A percentile compares a stretch with the other conserved stretches of the same genome.
These are phyloP conservation scores for Heliopora coerulea DNA, from an alignment of 92 coral and sea anemone genomes.

Conservation along the genomic window DNA sequence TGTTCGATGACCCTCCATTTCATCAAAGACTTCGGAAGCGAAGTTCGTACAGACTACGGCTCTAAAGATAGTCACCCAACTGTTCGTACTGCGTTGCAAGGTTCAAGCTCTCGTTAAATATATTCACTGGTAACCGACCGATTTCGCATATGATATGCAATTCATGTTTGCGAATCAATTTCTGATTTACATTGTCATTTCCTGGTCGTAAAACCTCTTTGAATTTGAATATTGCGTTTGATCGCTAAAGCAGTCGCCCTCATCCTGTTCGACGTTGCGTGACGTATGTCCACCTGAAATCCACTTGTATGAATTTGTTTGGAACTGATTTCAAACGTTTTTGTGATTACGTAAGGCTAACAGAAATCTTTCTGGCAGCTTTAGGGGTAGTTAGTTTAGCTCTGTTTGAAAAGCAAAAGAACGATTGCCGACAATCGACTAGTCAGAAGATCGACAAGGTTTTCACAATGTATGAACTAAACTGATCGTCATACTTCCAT, in stretches of 20 bases:
- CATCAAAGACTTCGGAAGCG: constrained; percentile 5
- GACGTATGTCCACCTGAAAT: constrained; percentile 19
- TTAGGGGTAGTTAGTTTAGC: constrained; percentile 30
- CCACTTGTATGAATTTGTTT: constrained; percentile 29
- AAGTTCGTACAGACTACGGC: constrained; percentile 6
- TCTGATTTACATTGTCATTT: constrained; percentile 12
- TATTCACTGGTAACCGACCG: constrained; percentile 10
- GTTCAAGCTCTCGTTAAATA: neutral
- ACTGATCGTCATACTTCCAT: constrained; percentile 7
- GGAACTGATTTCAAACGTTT: constrained; percentile 36
- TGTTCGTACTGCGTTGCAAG: constrained; percentile 7
- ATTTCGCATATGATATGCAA: constrained; percentile 20
- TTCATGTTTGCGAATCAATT: constrained; percentile 1
- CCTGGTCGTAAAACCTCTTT: constrained; percentile 15
- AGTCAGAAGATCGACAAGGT: neutral
- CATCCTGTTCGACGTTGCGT: constrained; percentile 38
- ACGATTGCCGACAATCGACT: constrained; percentile 13
- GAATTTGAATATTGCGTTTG: constrained; percentile 27
- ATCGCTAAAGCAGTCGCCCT: constrained; percentile 16
- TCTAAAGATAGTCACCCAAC: neutral
- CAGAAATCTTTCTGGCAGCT: constrained; percentile 35
- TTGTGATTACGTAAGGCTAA: constrained; percentile 30
- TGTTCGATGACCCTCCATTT: constrained; percentile 35
- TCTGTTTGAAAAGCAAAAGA: constrained; percentile 33
- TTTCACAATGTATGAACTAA: neutral